These are phyloP conservation scores for Lucinisca nassula DNA, from an alignment of 2,888 invertebrate species.

Conservation along the genomic window DNA sequence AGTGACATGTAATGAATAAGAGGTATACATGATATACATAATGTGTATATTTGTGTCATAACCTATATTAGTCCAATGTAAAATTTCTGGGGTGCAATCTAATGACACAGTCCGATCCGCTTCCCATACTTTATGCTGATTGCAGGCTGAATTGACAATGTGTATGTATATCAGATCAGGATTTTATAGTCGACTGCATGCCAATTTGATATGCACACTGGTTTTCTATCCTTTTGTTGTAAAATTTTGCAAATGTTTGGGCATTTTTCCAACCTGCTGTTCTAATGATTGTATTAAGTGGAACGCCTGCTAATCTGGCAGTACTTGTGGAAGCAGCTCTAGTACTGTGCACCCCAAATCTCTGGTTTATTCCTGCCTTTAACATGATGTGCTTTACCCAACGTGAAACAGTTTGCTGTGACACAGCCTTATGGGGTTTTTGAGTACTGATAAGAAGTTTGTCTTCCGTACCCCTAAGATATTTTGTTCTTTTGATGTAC, in stretches of 20 bases:
- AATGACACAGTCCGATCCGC: too few species aligned
- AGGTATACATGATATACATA: too few species aligned
- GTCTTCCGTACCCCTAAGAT: not conserved
- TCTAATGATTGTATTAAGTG: not conserved
- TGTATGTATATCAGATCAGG: too few species aligned
- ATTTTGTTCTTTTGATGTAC: constrained; percentile 18
- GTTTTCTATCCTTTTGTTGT: not conserved
- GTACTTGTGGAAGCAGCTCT: not conserved
- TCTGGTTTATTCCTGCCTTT: not conserved
- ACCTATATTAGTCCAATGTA: too few species aligned
- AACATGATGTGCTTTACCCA: not conserved
- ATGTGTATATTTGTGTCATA: too few species aligned
- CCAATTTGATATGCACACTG: not conserved
- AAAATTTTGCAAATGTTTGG: constrained; percentile 1
- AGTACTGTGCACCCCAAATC: not conserved
- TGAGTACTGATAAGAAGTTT: not conserved
- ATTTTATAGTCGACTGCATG: too few species aligned
- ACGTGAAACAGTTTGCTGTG: not conserved
- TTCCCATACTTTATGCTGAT: too few species aligned
- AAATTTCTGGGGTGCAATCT: too few species aligned
- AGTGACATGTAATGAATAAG: too few species aligned
- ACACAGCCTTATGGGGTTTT: not conserved
- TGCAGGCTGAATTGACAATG: too few species aligned
- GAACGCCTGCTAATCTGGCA: too few species aligned
- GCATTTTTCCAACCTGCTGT: constrained; percentile 10